These are phyloP conservation scores for Buphagus erythrorhynchus DNA, from an alignment of 2,797 vertebrate genomes.

Conservation along the genomic window DNA sequence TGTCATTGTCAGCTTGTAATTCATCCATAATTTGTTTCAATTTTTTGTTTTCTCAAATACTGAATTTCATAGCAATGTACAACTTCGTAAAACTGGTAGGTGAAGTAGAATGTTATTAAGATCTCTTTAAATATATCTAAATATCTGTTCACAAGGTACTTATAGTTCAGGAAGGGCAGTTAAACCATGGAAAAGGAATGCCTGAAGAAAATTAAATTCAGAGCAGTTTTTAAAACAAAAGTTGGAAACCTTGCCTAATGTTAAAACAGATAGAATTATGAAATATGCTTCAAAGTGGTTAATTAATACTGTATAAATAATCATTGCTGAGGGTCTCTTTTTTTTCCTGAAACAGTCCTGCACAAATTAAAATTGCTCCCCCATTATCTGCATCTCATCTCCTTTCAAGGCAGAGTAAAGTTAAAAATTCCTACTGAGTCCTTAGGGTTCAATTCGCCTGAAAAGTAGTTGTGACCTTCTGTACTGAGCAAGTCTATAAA, in stretches of 20 bases:
- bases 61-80: background rate
- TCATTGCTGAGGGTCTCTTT: background rate
- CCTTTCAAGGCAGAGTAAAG: background rate
- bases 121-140: background rate
- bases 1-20: background rate
- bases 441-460: slow-evolving; percentile 3
- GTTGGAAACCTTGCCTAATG: background rate
- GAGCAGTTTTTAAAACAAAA: background rate
- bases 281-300: background rate
- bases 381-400: background rate
- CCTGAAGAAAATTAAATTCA: background rate
- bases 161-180: background rate
- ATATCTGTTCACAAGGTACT: background rate
- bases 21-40: background rate
- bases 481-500: background rate
- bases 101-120: background rate
- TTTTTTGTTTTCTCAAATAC: background rate
- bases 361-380: background rate
- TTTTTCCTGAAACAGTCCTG: background rate
- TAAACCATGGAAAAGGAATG: background rate
- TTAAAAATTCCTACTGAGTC: slow-evolving; percentile 7
- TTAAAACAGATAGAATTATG: background rate
- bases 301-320: slow-evolving; percentile 27
- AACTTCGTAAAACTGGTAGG: background rate
- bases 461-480: slow-evolving; percentile 18